A percentile compares a stretch with the other conserved stretches of the same genome.
These are phyloP conservation scores for Drosophila quadrilineata DNA, from an alignment of 1,140 invertebrate species.

Conservation along the genomic window DNA sequence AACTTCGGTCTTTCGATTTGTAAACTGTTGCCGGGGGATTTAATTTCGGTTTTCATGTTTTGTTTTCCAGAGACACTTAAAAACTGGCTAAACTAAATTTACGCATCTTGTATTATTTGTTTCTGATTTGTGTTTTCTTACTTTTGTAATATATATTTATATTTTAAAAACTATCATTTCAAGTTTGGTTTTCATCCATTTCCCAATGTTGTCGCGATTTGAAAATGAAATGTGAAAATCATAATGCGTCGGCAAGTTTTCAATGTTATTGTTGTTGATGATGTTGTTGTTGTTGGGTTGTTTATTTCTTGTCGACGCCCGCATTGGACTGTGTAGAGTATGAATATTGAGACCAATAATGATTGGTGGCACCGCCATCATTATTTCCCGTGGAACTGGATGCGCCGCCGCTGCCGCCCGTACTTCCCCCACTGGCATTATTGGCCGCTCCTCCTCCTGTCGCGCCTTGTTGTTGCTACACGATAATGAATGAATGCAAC, in stretches of 20 bases:
- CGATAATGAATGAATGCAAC: neutral
- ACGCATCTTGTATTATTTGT: slow-evolving; percentile 37
- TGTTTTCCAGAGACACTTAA: slow-evolving; percentile 49
- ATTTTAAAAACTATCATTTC: slow-evolving; percentile 66
- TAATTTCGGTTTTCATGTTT: slow-evolving; percentile 20
- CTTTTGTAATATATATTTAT: slow-evolving; percentile 27
- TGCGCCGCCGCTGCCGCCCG: neutral
- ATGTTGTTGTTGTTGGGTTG: neutral
- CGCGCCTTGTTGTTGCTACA: slow-evolving; percentile 53
- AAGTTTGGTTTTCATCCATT: slow-evolving; percentile 44
- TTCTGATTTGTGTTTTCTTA: slow-evolving; percentile 5
- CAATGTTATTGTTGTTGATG: slow-evolving; percentile 18
- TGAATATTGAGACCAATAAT: slow-evolving; percentile 81
- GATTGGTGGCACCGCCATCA: slow-evolving; percentile 72
- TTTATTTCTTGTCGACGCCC: slow-evolving; percentile 62
- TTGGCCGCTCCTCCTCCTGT: slow-evolving; percentile 37
- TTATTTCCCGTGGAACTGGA: slow-evolving; percentile 47
- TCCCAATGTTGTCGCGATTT: slow-evolving; percentile 12
- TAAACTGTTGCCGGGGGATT: slow-evolving; percentile 14
- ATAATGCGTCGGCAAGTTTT: slow-evolving; percentile 23
- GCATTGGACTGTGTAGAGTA: slow-evolving; percentile 75
- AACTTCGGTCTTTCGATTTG: no score
- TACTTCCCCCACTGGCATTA: slow-evolving; percentile 43
- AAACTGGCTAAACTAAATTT: slow-evolving; percentile 66
- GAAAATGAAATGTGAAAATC: no score